phyloP scores from a whole-genome alignment of 2,888 invertebrate genomes.

The Spodoptera littoralis region DNA sequence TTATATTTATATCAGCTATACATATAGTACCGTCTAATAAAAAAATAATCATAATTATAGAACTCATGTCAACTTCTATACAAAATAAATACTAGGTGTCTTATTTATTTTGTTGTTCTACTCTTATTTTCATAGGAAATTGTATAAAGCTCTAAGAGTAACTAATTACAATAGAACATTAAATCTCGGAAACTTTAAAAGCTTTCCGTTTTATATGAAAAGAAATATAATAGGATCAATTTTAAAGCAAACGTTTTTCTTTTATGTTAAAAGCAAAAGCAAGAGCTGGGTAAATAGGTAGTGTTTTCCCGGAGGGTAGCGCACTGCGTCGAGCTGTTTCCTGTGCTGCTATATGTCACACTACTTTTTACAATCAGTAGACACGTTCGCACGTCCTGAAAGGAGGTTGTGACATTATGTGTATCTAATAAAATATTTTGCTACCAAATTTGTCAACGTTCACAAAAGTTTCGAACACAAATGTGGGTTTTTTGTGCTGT shows the following conservation, averaged over 20 bases:
- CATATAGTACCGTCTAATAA: too few species aligned
- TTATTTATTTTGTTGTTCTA: slow-evolving; percentile 2
- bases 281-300: slow-evolving; percentile 24
- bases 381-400: slow-evolving; percentile 21
- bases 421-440: slow-evolving; percentile 54
- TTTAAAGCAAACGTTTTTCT: slow-evolving; percentile 22
- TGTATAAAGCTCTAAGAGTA: too few species aligned
- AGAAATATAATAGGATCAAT: slow-evolving; percentile 24
- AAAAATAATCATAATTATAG: too few species aligned
- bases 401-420: slow-evolving; percentile 40
- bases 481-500: slow-evolving; percentile 67
- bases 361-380: slow-evolving; percentile 34
- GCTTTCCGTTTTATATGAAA: slow-evolving; percentile 2
- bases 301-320: slow-evolving; percentile 35
- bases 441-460: slow-evolving; percentile 52
- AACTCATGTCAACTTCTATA: background rate
- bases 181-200: slow-evolving; percentile 5
- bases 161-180: too few species aligned
- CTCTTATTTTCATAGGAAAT: background rate
- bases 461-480: slow-evolving; percentile 58
- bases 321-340: slow-evolving; percentile 28
- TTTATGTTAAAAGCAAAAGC: slow-evolving; percentile 17
- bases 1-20: too few species aligned
- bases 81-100: background rate
- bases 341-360: slow-evolving; percentile 21